Percentiles rank a stretch among this genome's conserved stretches.
Conservation (phyloP, 30 jellyfish, hydroid and myxozoan species). For the Mastigias papua region DNA sequence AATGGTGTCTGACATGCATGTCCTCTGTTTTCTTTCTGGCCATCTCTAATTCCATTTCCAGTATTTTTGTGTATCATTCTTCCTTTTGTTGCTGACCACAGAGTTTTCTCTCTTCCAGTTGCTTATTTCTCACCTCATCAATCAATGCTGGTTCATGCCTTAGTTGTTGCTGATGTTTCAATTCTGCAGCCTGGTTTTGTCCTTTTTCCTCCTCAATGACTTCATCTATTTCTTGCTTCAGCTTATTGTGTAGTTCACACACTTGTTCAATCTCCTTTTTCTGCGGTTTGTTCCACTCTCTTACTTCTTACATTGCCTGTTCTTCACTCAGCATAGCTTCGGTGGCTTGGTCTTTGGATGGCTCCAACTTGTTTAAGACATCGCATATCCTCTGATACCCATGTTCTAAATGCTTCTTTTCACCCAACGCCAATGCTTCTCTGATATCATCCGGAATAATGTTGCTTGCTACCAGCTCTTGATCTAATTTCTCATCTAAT, state of each 20-base stretch:
- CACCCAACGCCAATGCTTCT: constrained; percentile 10
- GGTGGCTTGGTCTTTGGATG: constrained; percentile 16
- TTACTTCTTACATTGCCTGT: neutral
- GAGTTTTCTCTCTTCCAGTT: neutral
- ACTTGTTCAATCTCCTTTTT: neutral
- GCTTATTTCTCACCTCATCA: neutral
- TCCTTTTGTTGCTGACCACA: neutral
- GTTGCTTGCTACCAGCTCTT: neutral
- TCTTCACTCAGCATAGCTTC: constrained; percentile 39
- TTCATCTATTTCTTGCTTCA: neutral
- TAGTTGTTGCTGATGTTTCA: neutral
- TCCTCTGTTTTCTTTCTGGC: constrained; percentile 25
- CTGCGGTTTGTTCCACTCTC: neutral
- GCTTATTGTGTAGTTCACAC: neutral
- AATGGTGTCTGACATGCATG: constrained; percentile 43
- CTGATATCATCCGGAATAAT: neutral
- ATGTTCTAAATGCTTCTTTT: constrained; percentile 7
- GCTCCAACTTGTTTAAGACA: neutral
- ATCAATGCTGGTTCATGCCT: constrained; percentile 35
- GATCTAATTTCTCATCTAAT: neutral
- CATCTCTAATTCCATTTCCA: constrained; percentile 49
- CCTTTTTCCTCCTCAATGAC: neutral
- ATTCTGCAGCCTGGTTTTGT: neutral
- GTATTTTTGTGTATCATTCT: constrained; percentile 52
- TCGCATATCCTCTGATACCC: constrained; percentile 8